Conservation (phyloP, 23 tunicate species). For the Halocynthia roretzi region DNA sequence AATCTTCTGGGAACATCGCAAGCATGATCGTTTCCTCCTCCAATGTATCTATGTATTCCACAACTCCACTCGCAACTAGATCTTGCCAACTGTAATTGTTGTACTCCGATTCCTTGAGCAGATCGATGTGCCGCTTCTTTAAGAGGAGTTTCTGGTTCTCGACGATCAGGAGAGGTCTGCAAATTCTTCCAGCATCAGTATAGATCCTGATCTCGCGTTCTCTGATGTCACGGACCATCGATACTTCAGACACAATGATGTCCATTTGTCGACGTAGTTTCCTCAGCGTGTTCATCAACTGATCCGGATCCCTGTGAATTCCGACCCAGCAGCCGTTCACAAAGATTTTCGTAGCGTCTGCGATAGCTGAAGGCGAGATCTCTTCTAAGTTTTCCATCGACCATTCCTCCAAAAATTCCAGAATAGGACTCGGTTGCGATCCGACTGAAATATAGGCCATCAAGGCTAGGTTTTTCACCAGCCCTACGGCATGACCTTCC, state of each 20-base stretch:
- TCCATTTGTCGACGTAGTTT: constrained; percentile 98
- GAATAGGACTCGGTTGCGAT: constrained; percentile 96
- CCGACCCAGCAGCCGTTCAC: constrained; percentile 99
- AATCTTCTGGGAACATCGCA: constrained; percentile 99
- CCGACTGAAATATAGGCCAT: constrained; percentile 99
- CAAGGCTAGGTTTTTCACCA: constrained; percentile 95
- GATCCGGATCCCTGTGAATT: constrained; percentile 98
- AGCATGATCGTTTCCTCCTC: constrained; percentile 99
- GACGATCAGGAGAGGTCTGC: constrained; percentile 95
- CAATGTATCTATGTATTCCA: constrained; percentile 98
- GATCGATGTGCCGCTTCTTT: constrained; percentile 86
- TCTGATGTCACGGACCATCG: constrained; percentile 98
- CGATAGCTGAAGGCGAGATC: constrained; percentile 93
- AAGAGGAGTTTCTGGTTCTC: constrained; percentile 94
- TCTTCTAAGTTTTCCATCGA: constrained; percentile 99
- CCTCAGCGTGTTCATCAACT: constrained; percentile 90
- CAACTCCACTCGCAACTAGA: constrained; percentile 94
- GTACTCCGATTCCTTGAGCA: constrained; percentile 82
- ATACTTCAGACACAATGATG: constrained; percentile 98
- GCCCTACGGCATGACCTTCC: constrained; percentile 99
- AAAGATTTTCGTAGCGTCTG: constrained; percentile 95
- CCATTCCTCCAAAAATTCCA: constrained; percentile 99
- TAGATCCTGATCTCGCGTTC: constrained; percentile 98
- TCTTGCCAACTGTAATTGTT: constrained; percentile 97
- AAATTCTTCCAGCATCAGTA: constrained; percentile 98